Evolutionary conservation across 2,113 vertebrate genomes (phyloP).

Genomic region (Onychostoma macrolepis): DNA sequence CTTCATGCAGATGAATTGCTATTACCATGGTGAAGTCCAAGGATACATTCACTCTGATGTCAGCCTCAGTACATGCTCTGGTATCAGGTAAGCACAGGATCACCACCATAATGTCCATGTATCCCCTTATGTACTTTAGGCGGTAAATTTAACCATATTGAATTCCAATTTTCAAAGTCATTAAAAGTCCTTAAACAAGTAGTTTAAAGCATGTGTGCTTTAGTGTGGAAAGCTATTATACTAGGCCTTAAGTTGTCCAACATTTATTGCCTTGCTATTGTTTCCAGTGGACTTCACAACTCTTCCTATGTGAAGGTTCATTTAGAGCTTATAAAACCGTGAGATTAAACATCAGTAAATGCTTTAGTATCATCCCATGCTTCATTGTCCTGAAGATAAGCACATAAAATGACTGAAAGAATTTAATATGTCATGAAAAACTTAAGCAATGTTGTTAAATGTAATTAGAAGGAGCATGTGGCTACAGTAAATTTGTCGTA

Average conservation of each 20-base stretch:
- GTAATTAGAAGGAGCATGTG: constrained; percentile 48
- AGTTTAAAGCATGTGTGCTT: not conserved
- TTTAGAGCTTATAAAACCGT: constrained; percentile 44
- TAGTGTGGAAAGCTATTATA: constrained; percentile 34
- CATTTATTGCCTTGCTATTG: constrained; percentile 19
- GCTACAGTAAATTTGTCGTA: constrained; percentile 39
- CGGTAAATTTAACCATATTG: constrained; percentile 3
- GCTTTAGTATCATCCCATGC: constrained; percentile 38
- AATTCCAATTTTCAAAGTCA: constrained; percentile 25
- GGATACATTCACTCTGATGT: constrained; percentile 72
- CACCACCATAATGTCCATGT: not conserved
- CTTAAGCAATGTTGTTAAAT: constrained; percentile 31
- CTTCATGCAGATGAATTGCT: constrained; percentile 75
- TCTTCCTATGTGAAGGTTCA: constrained; percentile 22
- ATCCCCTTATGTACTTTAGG: not conserved
- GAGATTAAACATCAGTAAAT: constrained; percentile 41
- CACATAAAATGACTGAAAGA: constrained; percentile 36
- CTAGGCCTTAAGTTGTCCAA: constrained; percentile 8
- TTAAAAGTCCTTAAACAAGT: constrained; percentile 19
- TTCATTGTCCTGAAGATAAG: constrained; percentile 38
- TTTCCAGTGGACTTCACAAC: constrained; percentile 23
- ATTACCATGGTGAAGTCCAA: constrained; percentile 79
- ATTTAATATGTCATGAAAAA: constrained; percentile 50
- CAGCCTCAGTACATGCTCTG: constrained; percentile 77
- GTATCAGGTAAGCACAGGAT: constrained; percentile 71